Conservation (phyloP, 2,113 vertebrate species). For the Channa argus region DNA sequence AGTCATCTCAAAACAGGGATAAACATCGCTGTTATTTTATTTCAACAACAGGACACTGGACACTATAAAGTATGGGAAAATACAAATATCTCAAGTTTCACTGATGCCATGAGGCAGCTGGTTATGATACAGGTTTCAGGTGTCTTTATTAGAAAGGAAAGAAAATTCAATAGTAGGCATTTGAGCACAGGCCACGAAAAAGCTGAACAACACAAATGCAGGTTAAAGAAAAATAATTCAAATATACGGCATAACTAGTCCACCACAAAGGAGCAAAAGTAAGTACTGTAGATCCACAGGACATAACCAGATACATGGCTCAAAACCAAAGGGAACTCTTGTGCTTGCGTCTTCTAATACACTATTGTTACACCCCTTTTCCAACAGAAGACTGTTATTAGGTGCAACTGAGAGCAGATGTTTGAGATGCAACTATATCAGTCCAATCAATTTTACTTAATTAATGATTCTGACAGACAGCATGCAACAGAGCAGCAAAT, state of each 20-base stretch:
- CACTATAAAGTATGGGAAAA: slow-evolving; percentile 78
- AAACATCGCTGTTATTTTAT: slow-evolving; percentile 78
- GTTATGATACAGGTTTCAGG: slow-evolving; percentile 60
- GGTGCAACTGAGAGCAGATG: slow-evolving; percentile 8
- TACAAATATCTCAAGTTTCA: slow-evolving; percentile 81
- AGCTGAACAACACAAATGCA: slow-evolving; percentile 55
- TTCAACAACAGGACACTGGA: slow-evolving; percentile 75
- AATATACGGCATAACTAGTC: slow-evolving; percentile 15
- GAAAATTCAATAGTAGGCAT: slow-evolving; percentile 34
- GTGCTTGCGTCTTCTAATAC: neutral
- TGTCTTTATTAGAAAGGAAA: slow-evolving; percentile 64
- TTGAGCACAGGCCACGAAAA: slow-evolving; percentile 51
- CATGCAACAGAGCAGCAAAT: slow-evolving; percentile 7
- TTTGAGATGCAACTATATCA: slow-evolving; percentile 23
- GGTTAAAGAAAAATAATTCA: slow-evolving; percentile 36
- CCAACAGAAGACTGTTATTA: neutral
- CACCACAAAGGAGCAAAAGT: slow-evolving; percentile 50
- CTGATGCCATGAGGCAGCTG: slow-evolving; percentile 69
- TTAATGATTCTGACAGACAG: slow-evolving; percentile 15
- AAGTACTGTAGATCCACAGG: slow-evolving; percentile 53
- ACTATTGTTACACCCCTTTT: too few relatives aligned
- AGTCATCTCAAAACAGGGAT: slow-evolving; percentile 15
- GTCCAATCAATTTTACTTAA: neutral
- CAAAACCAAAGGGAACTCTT: slow-evolving; percentile 10
- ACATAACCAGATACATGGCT: slow-evolving; percentile 45